phyloP scores from a whole-genome alignment of 1,140 invertebrate species.

The Diorhabda elongata region DNA sequence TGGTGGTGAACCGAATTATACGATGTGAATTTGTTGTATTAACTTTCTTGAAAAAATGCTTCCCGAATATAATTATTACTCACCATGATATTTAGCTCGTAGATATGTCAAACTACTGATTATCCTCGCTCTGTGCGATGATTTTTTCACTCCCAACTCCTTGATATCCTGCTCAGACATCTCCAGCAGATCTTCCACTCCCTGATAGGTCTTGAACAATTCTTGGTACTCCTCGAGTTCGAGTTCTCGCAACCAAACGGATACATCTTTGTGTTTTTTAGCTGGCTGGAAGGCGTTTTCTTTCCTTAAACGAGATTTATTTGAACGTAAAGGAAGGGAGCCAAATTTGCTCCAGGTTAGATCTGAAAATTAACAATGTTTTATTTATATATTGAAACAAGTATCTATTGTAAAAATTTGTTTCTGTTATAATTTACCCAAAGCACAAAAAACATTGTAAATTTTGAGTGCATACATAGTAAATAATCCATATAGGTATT shows the following conservation, averaged over 20 bases:
- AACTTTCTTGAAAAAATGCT: too few species aligned
- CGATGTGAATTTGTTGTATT: too few species aligned
- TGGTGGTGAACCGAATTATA: too few species aligned
- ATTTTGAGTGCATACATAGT: too few species aligned
- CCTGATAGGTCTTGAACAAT: constrained; percentile 49
- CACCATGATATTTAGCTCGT: constrained; percentile 54
- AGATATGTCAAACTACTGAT: constrained; percentile 61
- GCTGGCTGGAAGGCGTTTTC: constrained; percentile 24
- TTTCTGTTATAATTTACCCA: too few species aligned
- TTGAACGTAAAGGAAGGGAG: constrained; percentile 34
- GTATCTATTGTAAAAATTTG: too few species aligned
- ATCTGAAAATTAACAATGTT: constrained; percentile 24
- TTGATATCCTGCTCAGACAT: constrained; percentile 58
- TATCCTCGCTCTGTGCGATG: constrained; percentile 59
- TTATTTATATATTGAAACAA: too few species aligned
- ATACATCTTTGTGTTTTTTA: constrained; percentile 47
- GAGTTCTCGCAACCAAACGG: constrained; percentile 47
- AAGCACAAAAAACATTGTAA: too few species aligned
- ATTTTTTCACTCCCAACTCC: constrained; percentile 57
- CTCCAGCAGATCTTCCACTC: constrained; percentile 57
- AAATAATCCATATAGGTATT: too few species aligned
- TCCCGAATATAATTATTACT: background rate
- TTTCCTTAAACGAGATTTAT: constrained; percentile 30
- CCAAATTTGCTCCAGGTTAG: constrained; percentile 40
- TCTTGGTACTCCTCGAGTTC: constrained; percentile 48